These are phyloP conservation scores for Arion vulgaris DNA, from an alignment of 1,140 invertebrate genomes.

Conservation along the genomic window DNA sequence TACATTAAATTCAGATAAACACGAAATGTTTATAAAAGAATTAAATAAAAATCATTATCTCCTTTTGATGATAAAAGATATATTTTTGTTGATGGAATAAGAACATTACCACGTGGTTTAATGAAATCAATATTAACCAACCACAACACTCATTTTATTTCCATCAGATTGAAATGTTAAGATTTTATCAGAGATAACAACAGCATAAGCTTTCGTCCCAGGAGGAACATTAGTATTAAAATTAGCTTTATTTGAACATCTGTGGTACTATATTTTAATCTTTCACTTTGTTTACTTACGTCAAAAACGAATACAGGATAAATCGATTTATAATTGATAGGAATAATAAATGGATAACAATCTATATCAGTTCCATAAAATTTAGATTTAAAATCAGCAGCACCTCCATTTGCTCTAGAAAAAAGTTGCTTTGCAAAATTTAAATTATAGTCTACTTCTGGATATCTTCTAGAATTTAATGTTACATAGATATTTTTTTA, in stretches of 20 bases:
- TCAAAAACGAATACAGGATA: background rate
- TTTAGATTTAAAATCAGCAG: background rate
- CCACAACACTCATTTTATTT: background rate
- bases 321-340: background rate
- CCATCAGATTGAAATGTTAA: background rate
- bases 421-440: background rate
- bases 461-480: background rate
- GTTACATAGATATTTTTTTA: background rate
- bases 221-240: background rate
- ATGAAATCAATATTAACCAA: no score
- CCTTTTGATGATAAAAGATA: conserved; percentile 8
- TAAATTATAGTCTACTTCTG: background rate
- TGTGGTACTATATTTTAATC: background rate
- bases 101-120: conserved; percentile 6
- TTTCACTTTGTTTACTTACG: conserved; percentile 2
- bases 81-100: background rate
- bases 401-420: background rate
- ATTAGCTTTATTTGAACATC: background rate
- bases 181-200: background rate
- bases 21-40: background rate
- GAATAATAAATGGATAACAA: background rate
- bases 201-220: background rate
- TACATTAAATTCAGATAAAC: background rate
- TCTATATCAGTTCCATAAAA: background rate
- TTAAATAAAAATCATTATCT: background rate